Conservation (phyloP, 2,888 invertebrate genomes). For the Perdita meconis region DNA sequence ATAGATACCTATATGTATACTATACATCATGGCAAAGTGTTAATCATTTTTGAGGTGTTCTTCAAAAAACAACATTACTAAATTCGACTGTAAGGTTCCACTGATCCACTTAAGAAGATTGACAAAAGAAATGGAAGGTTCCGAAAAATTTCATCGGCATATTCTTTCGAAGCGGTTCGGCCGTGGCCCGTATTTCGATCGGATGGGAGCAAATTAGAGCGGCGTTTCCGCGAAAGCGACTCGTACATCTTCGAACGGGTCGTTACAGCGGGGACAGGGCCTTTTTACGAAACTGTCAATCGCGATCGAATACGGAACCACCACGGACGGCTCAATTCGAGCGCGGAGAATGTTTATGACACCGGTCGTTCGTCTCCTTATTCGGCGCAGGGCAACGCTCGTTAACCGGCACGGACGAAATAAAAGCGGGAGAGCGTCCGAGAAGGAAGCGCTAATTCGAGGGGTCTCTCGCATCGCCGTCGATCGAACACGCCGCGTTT, state of each 20-base stretch:
- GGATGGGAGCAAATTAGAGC: constrained; percentile 48
- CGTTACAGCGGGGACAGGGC: constrained; percentile 38
- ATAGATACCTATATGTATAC: too few species aligned
- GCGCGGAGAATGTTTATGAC: constrained; percentile 63
- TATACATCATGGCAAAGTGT: too few species aligned
- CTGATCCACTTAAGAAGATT: too few species aligned
- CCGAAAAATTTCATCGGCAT: constrained; percentile 15
- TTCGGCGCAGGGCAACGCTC: constrained; percentile 60
- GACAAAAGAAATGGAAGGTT: neutral
- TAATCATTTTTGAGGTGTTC: too few species aligned
- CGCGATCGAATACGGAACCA: constrained; percentile 51
- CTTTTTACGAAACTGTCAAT: constrained; percentile 66
- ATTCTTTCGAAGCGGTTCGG: neutral
- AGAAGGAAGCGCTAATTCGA: constrained; percentile 60
- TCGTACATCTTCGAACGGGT: constrained; percentile 38
- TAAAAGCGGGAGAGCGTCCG: constrained; percentile 43
- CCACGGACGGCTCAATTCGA: constrained; percentile 65
- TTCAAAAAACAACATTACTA: too few species aligned
- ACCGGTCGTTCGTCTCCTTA: constrained; percentile 56
- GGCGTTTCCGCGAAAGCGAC: constrained; percentile 33
- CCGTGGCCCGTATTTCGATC: constrained; percentile 29
- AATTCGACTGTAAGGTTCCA: neutral
- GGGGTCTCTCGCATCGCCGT: neutral
- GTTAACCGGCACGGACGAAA: constrained; percentile 51
- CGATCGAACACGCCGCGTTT: constrained; percentile 26